phyloP scores from a whole-genome alignment of 2,113 vertebrate species.

The Coturnix japonica region DNA sequence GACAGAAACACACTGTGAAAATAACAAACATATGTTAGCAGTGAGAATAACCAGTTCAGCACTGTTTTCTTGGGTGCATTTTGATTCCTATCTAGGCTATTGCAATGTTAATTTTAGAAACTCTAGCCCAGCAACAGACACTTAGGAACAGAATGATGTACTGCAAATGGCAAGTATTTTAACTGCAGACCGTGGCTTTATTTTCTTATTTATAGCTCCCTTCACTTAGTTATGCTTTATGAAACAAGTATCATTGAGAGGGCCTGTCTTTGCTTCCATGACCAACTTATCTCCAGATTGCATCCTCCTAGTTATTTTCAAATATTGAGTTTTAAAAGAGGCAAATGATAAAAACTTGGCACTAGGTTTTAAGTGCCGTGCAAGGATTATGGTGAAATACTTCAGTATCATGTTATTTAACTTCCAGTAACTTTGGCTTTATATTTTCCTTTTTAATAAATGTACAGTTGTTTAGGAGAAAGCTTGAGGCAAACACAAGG shows the following conservation, averaged over 20 bases:
- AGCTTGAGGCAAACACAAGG: neutral
- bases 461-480: neutral
- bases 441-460: neutral
- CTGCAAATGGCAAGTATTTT: conserved; percentile 40
- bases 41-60: conserved; percentile 32
- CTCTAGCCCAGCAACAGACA: conserved; percentile 59
- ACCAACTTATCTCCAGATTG: neutral
- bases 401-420: neutral
- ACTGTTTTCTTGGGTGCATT: conserved; percentile 1
- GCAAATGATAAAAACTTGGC: neutral
- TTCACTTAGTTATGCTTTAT: conserved; percentile 20
- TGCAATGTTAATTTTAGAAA: conserved; percentile 67
- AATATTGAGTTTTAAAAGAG: neutral
- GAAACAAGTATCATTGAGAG: neutral
- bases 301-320: neutral
- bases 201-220: conserved; percentile 63
- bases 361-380: neutral
- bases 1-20: neutral
- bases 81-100: conserved; percentile 35
- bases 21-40: conserved; percentile 32
- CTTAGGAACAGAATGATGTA: conserved; percentile 55
- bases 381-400: neutral
- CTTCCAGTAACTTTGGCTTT: neutral
- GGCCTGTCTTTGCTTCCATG: neutral
- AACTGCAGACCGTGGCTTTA: conserved; percentile 31